Conservation (phyloP, 2,797 vertebrate species). For the Ptychobarbus kaznakovi region DNA sequence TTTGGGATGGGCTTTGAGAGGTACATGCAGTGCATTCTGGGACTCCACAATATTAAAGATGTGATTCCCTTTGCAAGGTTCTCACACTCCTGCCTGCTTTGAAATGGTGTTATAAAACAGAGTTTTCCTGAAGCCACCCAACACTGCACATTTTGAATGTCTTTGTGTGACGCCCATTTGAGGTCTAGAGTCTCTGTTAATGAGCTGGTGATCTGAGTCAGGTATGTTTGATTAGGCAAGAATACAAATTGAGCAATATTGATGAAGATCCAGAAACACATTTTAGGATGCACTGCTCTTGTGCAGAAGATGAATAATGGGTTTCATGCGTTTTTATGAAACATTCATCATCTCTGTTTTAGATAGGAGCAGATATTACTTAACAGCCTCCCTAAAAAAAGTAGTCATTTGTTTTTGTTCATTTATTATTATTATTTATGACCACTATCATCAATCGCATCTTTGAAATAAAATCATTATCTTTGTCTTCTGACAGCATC, state of each 20-base stretch:
- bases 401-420: background rate
- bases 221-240: background rate
- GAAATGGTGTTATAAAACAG: conserved; percentile 53
- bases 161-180: background rate
- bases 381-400: background rate
- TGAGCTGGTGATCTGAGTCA: background rate
- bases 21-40: conserved; percentile 92
- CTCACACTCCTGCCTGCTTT: conserved; percentile 90
- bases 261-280: background rate
- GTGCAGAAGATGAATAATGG: background rate
- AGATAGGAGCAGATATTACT: background rate
- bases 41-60: conserved; percentile 95
- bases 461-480: background rate
- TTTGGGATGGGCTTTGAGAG: conserved; percentile 98
- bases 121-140: background rate
- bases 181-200: background rate
- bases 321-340: background rate
- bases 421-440: background rate
- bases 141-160: background rate
- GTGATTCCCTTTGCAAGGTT: conserved; percentile 94
- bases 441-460: background rate
- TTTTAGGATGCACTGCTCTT: background rate
- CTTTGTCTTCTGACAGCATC: background rate
- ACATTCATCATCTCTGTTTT: background rate
- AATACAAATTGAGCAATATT: background rate